These are phyloP conservation scores for Cosmia pyralina DNA, from an alignment of 2,888 invertebrate genomes.

Conservation along the genomic window DNA sequence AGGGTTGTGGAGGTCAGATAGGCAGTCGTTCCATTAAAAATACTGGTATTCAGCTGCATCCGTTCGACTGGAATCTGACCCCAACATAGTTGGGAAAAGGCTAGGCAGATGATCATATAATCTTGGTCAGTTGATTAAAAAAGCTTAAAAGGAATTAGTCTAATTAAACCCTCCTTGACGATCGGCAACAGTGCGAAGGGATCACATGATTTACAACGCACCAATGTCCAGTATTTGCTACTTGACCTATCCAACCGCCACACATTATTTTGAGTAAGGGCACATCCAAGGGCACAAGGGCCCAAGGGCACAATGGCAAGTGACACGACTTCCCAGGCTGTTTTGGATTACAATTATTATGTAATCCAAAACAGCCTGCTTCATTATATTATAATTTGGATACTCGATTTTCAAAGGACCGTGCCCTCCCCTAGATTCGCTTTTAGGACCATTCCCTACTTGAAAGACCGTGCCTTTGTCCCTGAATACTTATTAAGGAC, in stretches of 20 bases:
- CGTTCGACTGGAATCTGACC: no score
- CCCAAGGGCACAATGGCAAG: no score
- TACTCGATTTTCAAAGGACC: background rate
- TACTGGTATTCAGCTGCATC: no score
- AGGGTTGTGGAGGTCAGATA: no score
- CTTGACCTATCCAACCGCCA: background rate
- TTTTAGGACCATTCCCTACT: background rate
- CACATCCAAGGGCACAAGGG: background rate
- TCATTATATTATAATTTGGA: background rate
- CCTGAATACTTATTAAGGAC: background rate
- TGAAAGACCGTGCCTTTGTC: background rate
- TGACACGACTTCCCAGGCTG: background rate
- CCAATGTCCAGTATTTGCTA: background rate
- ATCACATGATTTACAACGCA: background rate
- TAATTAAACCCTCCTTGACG: background rate
- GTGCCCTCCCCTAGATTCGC: background rate
- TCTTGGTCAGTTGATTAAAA: no score
- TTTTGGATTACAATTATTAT: no score
- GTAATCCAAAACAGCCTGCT: background rate
- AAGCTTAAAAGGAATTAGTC: no score
- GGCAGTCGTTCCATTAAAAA: no score
- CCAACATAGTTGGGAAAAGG: no score
- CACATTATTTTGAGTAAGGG: background rate
- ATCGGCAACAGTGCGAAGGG: background rate
- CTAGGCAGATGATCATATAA: no score